Conservation (phyloP, 2,797 vertebrate species). For the Anolis apletophallus region DNA sequence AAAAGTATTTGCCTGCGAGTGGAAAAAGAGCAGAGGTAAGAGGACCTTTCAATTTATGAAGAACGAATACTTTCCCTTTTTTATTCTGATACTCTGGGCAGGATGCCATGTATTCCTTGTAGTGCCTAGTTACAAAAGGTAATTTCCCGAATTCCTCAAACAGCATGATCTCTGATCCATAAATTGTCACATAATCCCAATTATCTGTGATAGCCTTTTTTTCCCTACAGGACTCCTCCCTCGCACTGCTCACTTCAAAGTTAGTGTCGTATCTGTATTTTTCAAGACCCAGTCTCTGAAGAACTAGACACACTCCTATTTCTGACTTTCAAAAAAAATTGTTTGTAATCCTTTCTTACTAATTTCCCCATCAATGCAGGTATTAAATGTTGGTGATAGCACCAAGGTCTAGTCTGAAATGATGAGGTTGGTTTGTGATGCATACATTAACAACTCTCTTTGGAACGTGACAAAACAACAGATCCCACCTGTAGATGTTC, state of each 20-base stretch:
- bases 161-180: background rate
- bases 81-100: background rate
- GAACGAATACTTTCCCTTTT: background rate
- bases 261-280: background rate
- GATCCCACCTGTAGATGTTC: slow-evolving; percentile 15
- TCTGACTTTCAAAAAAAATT: background rate
- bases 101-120: background rate
- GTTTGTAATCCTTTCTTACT: background rate
- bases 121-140: too few relatives aligned
- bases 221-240: background rate
- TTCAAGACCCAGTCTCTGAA: background rate
- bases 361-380: background rate
- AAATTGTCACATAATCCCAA: background rate
- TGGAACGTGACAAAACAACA: background rate
- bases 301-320: background rate
- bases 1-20: too few relatives aligned
- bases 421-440: slow-evolving; percentile 14
- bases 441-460: background rate
- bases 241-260: background rate
- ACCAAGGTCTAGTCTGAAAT: background rate
- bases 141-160: too few relatives aligned
- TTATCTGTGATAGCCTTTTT: background rate
- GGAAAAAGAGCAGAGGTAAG: too few relatives aligned
- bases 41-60: too few relatives aligned
- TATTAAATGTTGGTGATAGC: background rate